phyloP scores from a whole-genome alignment of 2,113 vertebrate species.

The Toxotes chatareus region DNA sequence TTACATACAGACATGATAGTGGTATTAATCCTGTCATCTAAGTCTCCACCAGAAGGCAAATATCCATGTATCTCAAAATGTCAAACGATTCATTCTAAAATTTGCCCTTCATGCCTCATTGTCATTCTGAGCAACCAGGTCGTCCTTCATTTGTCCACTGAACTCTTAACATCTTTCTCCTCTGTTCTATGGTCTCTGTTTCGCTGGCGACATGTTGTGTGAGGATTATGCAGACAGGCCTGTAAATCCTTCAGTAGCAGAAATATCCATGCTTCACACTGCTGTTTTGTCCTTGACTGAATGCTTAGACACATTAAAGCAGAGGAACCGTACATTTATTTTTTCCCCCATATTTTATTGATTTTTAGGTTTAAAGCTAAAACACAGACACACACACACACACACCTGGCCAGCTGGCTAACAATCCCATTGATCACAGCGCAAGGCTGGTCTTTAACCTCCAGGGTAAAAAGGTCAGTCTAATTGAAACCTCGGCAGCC shows the following conservation, averaged over 20 bases:
- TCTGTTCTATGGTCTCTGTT: slow-evolving; percentile 27
- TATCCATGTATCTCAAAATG: slow-evolving; percentile 10
- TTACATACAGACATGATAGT: background rate
- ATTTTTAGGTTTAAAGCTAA: slow-evolving; percentile 1
- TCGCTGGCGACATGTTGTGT: slow-evolving; percentile 18
- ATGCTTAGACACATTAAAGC: slow-evolving; percentile 1
- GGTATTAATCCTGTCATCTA: background rate
- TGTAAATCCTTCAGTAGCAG: slow-evolving; percentile 59
- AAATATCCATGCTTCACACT: slow-evolving; percentile 37
- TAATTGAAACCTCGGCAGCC: slow-evolving; percentile 67
- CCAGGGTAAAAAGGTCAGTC: slow-evolving; percentile 41
- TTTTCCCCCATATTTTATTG: background rate
- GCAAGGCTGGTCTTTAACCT: slow-evolving; percentile 45
- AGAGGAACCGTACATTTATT: background rate
- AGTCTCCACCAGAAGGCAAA: slow-evolving; percentile 1
- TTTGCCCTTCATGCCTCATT: slow-evolving; percentile 47
- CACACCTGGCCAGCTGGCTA: slow-evolving; percentile 17
- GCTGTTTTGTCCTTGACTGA: slow-evolving; percentile 34
- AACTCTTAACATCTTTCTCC: slow-evolving; percentile 27
- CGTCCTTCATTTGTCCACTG: slow-evolving; percentile 50
- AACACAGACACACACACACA: slow-evolving; percentile 9
- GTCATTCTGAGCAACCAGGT: slow-evolving; percentile 30
- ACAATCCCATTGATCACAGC: slow-evolving; percentile 37
- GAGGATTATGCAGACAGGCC: slow-evolving; percentile 45
- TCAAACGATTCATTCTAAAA: slow-evolving; percentile 12